phyloP scores from a whole-genome alignment of 2,797 vertebrate species.

The Microctenopoma lineatum region DNA sequence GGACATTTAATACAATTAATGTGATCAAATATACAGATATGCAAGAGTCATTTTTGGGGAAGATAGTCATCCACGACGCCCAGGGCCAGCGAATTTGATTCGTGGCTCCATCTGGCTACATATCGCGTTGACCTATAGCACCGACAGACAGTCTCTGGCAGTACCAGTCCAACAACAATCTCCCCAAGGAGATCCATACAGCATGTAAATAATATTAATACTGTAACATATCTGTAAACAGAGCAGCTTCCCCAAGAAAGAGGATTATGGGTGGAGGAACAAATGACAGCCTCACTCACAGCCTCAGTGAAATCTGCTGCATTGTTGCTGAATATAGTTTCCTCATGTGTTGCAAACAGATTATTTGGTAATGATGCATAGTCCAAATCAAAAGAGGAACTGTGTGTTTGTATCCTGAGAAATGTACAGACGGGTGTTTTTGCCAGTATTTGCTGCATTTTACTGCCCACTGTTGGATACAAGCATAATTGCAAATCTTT shows the following conservation, averaged over 20 bases:
- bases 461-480: slow-evolving; percentile 50
- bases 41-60: too few relatives aligned
- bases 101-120: too few relatives aligned
- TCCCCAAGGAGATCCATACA: too few relatives aligned
- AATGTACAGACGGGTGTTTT: background rate
- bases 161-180: too few relatives aligned
- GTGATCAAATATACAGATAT: too few relatives aligned
- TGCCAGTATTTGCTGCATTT: slow-evolving; percentile 11
- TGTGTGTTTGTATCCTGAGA: background rate
- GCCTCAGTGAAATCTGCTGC: too few relatives aligned
- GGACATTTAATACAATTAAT: too few relatives aligned
- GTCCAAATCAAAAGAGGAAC: background rate
- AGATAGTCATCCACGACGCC: too few relatives aligned
- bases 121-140: too few relatives aligned
- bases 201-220: background rate
- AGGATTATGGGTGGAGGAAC: background rate
- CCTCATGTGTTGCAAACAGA: background rate
- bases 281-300: background rate
- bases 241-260: background rate
- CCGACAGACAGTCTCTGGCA: too few relatives aligned
- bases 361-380: background rate
- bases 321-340: background rate
- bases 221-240: background rate
- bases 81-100: too few relatives aligned
- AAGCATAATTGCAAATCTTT: slow-evolving; percentile 3